Percentiles rank a stretch among this genome's conserved stretches.
Conservation (phyloP, 2,113 vertebrate genomes). For the Oenanthe oenanthe region DNA sequence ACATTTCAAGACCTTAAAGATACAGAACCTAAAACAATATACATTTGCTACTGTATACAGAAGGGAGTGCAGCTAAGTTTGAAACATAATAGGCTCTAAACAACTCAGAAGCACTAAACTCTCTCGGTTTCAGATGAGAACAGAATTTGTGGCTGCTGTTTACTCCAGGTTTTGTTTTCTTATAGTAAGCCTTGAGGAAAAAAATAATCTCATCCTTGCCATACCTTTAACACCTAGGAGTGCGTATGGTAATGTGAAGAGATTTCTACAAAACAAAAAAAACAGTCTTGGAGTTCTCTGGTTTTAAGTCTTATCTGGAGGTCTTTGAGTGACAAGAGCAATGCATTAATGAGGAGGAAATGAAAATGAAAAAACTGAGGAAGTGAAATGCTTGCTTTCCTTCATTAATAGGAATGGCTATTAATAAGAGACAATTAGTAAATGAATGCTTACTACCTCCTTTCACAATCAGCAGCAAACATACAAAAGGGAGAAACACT, state of each 20-base stretch:
- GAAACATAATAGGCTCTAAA: neutral
- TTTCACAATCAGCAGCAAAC: conserved; percentile 57
- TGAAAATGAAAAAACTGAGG: neutral
- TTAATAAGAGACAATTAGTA: conserved; percentile 57
- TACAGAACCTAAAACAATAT: neutral
- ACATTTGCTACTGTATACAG: neutral
- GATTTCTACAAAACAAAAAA: neutral
- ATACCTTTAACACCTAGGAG: neutral
- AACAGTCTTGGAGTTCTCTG: neutral
- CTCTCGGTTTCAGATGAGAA: neutral
- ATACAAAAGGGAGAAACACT: neutral
- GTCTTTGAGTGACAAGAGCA: neutral
- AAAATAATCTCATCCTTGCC: neutral
- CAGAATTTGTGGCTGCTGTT: neutral
- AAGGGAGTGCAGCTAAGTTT: neutral
- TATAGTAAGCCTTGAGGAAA: neutral
- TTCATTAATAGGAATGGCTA: neutral
- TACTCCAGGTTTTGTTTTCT: neutral
- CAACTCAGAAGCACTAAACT: neutral
- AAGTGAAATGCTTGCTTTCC: conserved; percentile 41
- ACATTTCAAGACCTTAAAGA: neutral
- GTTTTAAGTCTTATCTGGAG: neutral
- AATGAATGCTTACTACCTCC: conserved; percentile 33
- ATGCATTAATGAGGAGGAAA: conserved; percentile 29
- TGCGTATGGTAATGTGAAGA: neutral